Evolutionary conservation across 2,888 invertebrate genomes (phyloP).

Genomic region (Pardosa pseudoannulata): DNA sequence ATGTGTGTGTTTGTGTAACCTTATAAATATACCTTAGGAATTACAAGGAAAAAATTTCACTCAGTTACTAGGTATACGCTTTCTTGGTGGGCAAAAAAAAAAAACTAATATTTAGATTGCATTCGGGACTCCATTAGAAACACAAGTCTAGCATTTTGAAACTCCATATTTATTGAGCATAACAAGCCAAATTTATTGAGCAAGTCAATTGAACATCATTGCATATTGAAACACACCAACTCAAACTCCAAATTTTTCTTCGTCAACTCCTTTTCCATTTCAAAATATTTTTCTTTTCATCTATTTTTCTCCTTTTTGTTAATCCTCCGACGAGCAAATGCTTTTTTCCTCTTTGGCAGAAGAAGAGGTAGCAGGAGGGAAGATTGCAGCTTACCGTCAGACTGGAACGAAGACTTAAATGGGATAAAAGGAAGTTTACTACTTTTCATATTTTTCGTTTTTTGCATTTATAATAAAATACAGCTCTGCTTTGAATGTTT

Average conservation of each 20-base stretch:
- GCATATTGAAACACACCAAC: constrained; percentile 46
- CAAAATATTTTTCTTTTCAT: constrained; percentile 7
- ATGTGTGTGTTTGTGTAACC: too few relatives aligned
- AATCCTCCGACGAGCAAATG: constrained; percentile 16
- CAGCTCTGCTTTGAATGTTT: too few relatives aligned
- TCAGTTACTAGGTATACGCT: too few relatives aligned
- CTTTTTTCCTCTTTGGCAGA: constrained; percentile 26
- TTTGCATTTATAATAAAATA: constrained; percentile 63
- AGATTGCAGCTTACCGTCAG: constrained; percentile 57
- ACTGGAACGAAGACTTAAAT: constrained; percentile 10
- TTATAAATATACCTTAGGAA: too few relatives aligned
- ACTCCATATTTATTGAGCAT: too few relatives aligned
- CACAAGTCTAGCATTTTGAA: too few relatives aligned
- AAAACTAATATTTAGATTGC: too few relatives aligned
- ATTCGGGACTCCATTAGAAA: too few relatives aligned
- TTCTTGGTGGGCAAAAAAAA: too few relatives aligned
- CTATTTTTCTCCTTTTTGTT: background rate
- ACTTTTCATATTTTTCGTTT: constrained; percentile 40
- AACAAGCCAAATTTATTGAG: too few relatives aligned
- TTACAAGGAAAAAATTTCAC: too few relatives aligned
- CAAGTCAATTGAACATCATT: too few relatives aligned
- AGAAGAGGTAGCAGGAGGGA: background rate
- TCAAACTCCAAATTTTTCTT: constrained; percentile 23
- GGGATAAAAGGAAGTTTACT: constrained; percentile 17
- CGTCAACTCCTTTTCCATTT: background rate